Conservation (phyloP, 2,888 invertebrate genomes). For the Apantesis nais region DNA sequence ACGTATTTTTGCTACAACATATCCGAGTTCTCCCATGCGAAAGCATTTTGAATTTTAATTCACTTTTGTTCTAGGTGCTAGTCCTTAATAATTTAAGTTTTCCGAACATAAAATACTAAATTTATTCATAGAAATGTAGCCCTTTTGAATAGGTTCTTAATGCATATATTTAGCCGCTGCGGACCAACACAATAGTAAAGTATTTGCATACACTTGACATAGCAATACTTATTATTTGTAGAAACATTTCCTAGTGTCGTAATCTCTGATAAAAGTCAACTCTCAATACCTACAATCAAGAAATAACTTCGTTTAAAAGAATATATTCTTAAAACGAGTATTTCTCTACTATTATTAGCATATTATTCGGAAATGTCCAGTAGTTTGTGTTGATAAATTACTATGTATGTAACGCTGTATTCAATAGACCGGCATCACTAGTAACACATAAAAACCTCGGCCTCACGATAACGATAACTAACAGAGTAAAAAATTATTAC, state of each 20-base stretch:
- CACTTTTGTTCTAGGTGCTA: no score
- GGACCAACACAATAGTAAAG: conserved; percentile 8
- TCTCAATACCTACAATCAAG: background rate
- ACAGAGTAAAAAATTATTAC: background rate
- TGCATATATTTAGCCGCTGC: background rate
- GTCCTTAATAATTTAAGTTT: no score
- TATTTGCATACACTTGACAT: conserved; percentile 35
- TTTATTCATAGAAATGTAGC: background rate
- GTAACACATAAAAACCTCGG: background rate
- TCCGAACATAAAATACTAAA: background rate
- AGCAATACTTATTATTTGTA: conserved; percentile 26
- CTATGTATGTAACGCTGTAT: background rate
- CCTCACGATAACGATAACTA: background rate
- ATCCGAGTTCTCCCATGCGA: no score
- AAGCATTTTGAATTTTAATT: no score
- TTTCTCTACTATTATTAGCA: background rate
- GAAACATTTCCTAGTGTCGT: conserved; percentile 27
- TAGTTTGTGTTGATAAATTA: background rate
- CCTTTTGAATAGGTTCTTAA: background rate
- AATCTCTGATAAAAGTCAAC: conserved; percentile 4
- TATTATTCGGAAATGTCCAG: background rate
- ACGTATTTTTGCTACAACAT: no score
- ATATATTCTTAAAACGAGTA: background rate
- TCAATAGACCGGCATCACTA: background rate
- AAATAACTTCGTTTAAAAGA: background rate